Evolutionary conservation across 2,888 invertebrate genomes (phyloP), one percentile per base, ranked within the genome.

Genomic region (Melinaea menophilus): DNA sequence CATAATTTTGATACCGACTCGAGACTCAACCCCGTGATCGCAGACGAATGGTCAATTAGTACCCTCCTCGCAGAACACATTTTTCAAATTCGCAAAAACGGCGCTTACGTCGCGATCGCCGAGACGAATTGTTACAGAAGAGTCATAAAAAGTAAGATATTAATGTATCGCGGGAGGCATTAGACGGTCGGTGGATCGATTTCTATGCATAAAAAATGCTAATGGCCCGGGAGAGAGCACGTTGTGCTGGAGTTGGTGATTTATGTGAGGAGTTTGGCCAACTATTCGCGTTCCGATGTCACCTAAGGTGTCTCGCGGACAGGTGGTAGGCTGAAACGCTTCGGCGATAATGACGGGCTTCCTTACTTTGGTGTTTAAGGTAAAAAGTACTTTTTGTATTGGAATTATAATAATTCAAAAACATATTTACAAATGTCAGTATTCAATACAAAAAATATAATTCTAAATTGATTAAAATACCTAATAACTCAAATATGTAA

Each of bases 121-220:
- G 77, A 82, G 85, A 84, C 82, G 82, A 78, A 86, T 85, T 87
- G 86, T 88, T 90, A 82, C 84, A 81, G 84, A 88, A 88, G 86
- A 90, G 87, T 90, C 90, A 88, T 90, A 90, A 90, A 90, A 90
- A 90, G 89, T 90, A 88, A 90, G 90, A 90, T 90, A 90, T 90
- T 90, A 90, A 90, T 90, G 90, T 90, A 90, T 90, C 90, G 88
- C 84, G 90, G 90, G 90, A 90, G 88, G 90, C 90, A 89, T 90
- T 90, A 90, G 87, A 84, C 85, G 81, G 85, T 82, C 78, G 79
- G 72, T 70, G 88, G 90, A 90, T 90, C 90, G 90, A 90, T 90
- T 90, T 80, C 84, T 90, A 88, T 90, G 89, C 90, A 90, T 90
- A 90, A 90, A 90, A 89, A 90, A 90, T 90, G 90, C 82, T 90